Conservation (phyloP, 2,888 invertebrate genomes). For the Stegophylla sp. region DNA sequence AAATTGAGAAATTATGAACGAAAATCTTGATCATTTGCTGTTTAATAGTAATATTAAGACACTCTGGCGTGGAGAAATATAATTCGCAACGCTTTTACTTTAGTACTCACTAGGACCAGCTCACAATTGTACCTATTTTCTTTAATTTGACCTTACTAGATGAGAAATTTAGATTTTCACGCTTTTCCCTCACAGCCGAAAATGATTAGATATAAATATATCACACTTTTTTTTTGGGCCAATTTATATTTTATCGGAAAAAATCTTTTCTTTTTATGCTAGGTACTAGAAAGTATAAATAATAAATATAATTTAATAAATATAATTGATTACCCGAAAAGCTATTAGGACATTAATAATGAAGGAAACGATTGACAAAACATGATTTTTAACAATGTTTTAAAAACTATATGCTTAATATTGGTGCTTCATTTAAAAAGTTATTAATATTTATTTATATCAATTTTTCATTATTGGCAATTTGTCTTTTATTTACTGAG, state of each 20-base stretch:
- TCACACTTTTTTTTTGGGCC: conserved; percentile 9
- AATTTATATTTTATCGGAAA: background rate
- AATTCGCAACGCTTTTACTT: conserved; percentile 54
- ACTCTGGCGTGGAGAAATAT: background rate
- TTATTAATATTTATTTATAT: background rate
- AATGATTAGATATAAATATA: conserved; percentile 7
- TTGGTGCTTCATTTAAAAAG: background rate
- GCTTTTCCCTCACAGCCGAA: conserved; percentile 30
- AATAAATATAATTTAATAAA: too few relatives aligned
- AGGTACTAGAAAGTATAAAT: conserved; percentile 27
- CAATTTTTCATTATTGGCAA: background rate
- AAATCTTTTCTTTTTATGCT: background rate
- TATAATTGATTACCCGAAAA: background rate
- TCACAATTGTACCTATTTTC: conserved; percentile 6
- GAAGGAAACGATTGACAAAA: background rate
- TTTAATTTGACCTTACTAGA: conserved; percentile 5
- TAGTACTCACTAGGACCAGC: background rate
- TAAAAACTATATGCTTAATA: background rate
- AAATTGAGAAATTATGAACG: background rate
- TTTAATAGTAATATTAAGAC: background rate
- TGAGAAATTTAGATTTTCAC: conserved; percentile 54
- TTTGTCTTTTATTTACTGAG: too few relatives aligned
- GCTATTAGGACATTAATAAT: background rate
- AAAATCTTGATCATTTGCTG: background rate
- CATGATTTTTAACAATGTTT: background rate